Percentiles rank a stretch among this genome's conserved stretches.
Evolutionary conservation across 2,888 invertebrate genomes (phyloP).

Genomic region (Cacoxenus indagator): DNA sequence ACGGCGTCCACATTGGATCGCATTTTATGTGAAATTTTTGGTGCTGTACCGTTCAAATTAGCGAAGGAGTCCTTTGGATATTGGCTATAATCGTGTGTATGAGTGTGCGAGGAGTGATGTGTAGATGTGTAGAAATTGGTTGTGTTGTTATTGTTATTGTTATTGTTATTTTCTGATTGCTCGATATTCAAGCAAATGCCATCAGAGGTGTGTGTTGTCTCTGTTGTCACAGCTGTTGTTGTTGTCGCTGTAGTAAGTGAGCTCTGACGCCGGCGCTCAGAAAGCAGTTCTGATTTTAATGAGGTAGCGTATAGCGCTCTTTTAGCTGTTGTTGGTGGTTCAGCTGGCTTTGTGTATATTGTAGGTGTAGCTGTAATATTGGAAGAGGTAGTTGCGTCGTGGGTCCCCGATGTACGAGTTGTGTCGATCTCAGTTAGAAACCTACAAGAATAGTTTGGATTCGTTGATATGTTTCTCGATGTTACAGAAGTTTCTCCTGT

Average conservation of each 20-base stretch:
- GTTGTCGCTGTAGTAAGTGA: conserved; percentile 47
- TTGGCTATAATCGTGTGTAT: conserved; percentile 50
- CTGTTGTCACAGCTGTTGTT: conserved; percentile 22
- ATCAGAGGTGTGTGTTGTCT: too few relatives aligned
- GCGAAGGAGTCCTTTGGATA: conserved; percentile 66
- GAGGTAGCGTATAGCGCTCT: neutral
- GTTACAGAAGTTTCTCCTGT: too few relatives aligned
- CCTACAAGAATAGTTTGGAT: conserved; percentile 33
- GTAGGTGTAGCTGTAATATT: conserved; percentile 28
- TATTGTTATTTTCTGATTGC: conserved; percentile 17
- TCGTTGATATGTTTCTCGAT: conserved; percentile 57
- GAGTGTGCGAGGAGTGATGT: conserved; percentile 30
- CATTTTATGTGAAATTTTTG: conserved; percentile 57
- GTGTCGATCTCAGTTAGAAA: conserved; percentile 25
- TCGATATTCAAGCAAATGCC: conserved; percentile 36
- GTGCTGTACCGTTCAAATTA: conserved; percentile 60
- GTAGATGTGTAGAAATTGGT: conserved; percentile 39
- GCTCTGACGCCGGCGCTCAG: conserved; percentile 54
- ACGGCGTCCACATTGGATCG: conserved; percentile 70
- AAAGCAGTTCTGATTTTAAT: conserved; percentile 19
- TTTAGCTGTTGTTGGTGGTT: conserved; percentile 16
- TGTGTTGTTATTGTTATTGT: conserved; percentile 34
- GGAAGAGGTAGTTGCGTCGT: conserved; percentile 14
- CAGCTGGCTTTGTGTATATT: conserved; percentile 31
- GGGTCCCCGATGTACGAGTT: neutral